Base-by-base conservation (phyloP, 2,888 invertebrate genomes). In the Neria commutata region DNA sequence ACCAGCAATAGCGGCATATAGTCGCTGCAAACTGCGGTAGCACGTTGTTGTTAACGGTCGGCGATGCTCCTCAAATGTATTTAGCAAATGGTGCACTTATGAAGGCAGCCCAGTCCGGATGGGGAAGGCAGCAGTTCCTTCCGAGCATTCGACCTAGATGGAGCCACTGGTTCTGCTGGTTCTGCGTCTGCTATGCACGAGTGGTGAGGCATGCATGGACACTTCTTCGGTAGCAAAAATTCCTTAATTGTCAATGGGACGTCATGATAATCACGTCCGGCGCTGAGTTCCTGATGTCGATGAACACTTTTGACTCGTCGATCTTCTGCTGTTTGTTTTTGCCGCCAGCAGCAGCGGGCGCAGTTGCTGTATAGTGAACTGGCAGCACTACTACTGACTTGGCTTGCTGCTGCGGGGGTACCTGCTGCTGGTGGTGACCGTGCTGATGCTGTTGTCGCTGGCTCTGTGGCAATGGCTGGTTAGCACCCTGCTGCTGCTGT, bases 271-370 rank as follows among this genome's bases (percentile, higher is more conserved):
- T 92, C 73, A 94, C 94, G 81, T 94, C 94, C 50, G 94, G 94
- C 1, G 94, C 94, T 57, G 94, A 93, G 74, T 93, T 91, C 59
- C 92, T 92, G 57, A 93, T 92, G 77, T 93, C 89, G 82, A 92
- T 91, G 82, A 90, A 91, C 47, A 91, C 90, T 51, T 89, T 84
- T 62, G 80, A 78, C 68, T 81, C 80, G 67, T 82, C 78, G 61
- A 65, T 60, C 68, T 77, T 78, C 19, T 53, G 60, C 58, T 69
- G 67, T 52, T 72, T 72, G 42, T 56, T 60, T 58, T 65, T 67
- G 25, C 61, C 60, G 10, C 48, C 52, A 14, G 48, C 48, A 11
- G 56, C 47, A 17, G 46, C 50, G 52, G 58, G 60, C 46, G 14
- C 17, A 34, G 50, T 54, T 65, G 23, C 25, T 33, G 52, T 23